These are phyloP conservation scores for Scartelaos histophorus DNA, from an alignment of 2,113 vertebrate species.

Conservation along the genomic window DNA sequence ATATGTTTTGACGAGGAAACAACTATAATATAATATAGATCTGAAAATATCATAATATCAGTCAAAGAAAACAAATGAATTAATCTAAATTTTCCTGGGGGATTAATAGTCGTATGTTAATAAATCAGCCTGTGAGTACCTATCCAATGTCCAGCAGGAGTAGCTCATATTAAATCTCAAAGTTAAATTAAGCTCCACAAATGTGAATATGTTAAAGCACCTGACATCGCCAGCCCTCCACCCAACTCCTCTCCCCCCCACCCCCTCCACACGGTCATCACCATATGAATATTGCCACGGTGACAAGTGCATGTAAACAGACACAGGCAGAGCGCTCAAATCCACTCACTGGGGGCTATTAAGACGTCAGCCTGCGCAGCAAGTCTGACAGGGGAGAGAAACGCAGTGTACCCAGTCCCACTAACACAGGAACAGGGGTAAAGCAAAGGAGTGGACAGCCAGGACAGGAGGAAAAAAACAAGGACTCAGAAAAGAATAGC, in stretches of 20 bases:
- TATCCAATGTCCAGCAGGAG: neutral
- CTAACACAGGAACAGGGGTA: slow-evolving; percentile 73
- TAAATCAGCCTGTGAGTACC: neutral
- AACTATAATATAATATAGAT: too few species aligned
- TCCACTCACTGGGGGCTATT: slow-evolving; percentile 99
- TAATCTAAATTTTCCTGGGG: neutral
- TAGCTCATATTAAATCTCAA: neutral
- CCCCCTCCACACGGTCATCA: slow-evolving; percentile 89
- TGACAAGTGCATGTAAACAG: slow-evolving; percentile 98
- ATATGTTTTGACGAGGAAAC: too few species aligned
- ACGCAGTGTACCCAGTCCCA: slow-evolving; percentile 68
- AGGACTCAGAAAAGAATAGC: slow-evolving; percentile 79
- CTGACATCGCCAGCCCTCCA: slow-evolving; percentile 34
- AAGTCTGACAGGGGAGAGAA: slow-evolving; percentile 84
- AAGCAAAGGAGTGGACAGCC: slow-evolving; percentile 42
- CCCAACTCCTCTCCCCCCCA: slow-evolving; percentile 10
- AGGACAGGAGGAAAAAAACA: slow-evolving; percentile 37
- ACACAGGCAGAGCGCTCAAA: slow-evolving; percentile 98
- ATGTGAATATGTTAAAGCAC: neutral
- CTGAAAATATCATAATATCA: too few species aligned
- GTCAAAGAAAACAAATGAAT: neutral
- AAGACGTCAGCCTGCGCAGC: slow-evolving; percentile 91
- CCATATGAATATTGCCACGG: slow-evolving; percentile 97
- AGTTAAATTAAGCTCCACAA: neutral
- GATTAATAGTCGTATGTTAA: neutral